Conservation (phyloP, 2,797 vertebrate species). For the Chelon auratus region DNA sequence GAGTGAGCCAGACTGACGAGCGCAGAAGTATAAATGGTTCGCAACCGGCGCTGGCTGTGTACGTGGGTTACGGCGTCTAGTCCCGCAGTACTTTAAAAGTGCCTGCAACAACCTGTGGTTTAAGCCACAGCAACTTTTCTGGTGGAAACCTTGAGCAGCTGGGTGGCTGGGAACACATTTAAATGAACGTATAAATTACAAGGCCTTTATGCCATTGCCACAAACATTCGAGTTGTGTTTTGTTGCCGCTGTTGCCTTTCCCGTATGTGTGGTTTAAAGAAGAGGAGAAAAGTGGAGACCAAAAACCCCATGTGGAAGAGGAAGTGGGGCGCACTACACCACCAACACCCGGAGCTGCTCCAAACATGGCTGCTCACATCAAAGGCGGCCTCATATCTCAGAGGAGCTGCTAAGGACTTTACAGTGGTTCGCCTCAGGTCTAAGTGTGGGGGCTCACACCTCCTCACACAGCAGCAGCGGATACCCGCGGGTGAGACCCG, state of each 20-base stretch:
- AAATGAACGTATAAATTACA: constrained; percentile 1
- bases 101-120: too few relatives aligned
- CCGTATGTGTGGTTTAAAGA: constrained; percentile 6
- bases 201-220: background rate
- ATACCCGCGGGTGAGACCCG: constrained; percentile 68
- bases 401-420: constrained; percentile 83
- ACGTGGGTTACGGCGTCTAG: too few relatives aligned
- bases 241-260: background rate
- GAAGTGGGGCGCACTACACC: constrained; percentile 49
- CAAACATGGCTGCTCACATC: constrained; percentile 84
- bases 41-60: too few relatives aligned
- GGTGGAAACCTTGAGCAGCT: constrained; percentile 12
- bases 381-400: constrained; percentile 82
- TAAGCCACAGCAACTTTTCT: constrained; percentile 6
- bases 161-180: background rate
- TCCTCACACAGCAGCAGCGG: constrained; percentile 65
- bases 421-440: constrained; percentile 77
- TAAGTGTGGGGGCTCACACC: constrained; percentile 58
- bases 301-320: constrained; percentile 22
- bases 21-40: too few relatives aligned
- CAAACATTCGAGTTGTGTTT: background rate
- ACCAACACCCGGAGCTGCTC: constrained; percentile 72
- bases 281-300: constrained; percentile 18
- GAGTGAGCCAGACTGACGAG: too few relatives aligned
- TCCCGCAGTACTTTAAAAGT: too few relatives aligned